A percentile compares a stretch with the other conserved stretches of the same genome.
Conservation (phyloP, 2,797 vertebrate species). For the Chanos chanos region DNA sequence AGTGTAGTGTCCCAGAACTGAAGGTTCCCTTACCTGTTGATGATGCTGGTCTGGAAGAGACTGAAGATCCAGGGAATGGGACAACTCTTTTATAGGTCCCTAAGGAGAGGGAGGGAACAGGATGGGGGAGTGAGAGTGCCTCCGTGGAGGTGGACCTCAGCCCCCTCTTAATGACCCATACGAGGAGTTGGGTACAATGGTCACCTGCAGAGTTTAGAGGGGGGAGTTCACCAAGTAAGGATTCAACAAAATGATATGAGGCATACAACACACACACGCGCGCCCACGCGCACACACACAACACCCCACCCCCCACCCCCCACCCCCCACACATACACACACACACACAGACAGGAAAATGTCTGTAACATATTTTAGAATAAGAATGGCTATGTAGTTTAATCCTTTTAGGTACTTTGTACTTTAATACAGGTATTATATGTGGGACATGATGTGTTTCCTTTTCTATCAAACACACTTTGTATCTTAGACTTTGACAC, state of each 20-base stretch:
- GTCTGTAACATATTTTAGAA: too few relatives aligned
- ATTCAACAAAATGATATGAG: constrained; percentile 24
- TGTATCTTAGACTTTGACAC: too few relatives aligned
- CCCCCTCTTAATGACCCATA: constrained; percentile 37
- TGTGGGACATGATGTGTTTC: too few relatives aligned
- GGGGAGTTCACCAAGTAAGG: constrained; percentile 2
- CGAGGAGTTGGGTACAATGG: constrained; percentile 43
- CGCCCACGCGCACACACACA: not conserved
- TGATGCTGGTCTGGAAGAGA: constrained; percentile 59
- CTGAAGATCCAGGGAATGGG: constrained; percentile 53
- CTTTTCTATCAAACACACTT: too few relatives aligned
- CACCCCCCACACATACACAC: constrained; percentile 8
- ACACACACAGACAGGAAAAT: not conserved
- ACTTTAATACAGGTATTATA: too few relatives aligned
- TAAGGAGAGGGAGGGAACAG: constrained; percentile 24
- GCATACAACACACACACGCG: not conserved
- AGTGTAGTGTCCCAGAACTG: too few relatives aligned
- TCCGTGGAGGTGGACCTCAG: constrained; percentile 50
- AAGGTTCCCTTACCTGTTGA: constrained; percentile 75
- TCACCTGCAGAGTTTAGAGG: constrained; percentile 31
- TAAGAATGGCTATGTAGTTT: too few relatives aligned
- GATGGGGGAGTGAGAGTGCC: constrained; percentile 8
- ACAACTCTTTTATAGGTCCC: constrained; percentile 57
- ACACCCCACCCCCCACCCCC: not conserved
- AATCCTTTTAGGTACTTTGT: too few relatives aligned